Conservation (phyloP, 1,140 invertebrate species). For the Tyrophagus putrescentiae region DNA sequence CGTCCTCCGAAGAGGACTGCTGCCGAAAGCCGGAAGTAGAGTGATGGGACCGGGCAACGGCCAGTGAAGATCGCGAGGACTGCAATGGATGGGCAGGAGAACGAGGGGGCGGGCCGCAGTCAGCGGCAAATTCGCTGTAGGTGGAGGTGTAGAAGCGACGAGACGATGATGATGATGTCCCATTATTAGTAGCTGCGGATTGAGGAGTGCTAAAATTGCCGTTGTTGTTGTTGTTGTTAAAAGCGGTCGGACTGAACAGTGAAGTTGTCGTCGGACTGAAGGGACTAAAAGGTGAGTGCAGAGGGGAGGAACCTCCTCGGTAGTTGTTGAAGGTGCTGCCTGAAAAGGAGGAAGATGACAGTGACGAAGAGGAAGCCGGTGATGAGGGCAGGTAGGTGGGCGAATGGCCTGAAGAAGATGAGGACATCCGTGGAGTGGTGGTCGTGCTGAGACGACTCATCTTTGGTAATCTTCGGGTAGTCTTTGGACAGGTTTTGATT, state of each 20-base stretch:
- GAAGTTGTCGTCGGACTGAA: not conserved
- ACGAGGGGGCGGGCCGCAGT: slow-evolving; percentile 33
- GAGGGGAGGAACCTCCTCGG: not conserved
- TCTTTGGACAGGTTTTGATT: too few species aligned
- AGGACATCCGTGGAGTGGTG: too few species aligned
- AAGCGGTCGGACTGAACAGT: not conserved
- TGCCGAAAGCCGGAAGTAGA: too few species aligned
- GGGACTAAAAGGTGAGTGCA: not conserved
- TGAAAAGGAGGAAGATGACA: not conserved
- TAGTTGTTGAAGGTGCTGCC: not conserved
- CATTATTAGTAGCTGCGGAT: not conserved
- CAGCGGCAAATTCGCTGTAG: slow-evolving; percentile 36
- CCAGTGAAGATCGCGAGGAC: slow-evolving; percentile 23
- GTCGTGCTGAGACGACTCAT: too few species aligned
- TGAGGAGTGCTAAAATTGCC: not conserved
- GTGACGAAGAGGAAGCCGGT: not conserved
- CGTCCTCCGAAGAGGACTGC: too few species aligned
- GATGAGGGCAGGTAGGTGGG: too few species aligned
- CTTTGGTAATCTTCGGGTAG: too few species aligned
- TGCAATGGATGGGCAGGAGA: slow-evolving; percentile 28
- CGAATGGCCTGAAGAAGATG: too few species aligned
- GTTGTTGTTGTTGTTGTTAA: not conserved
- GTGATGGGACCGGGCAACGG: slow-evolving; percentile 4
- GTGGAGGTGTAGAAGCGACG: slow-evolving; percentile 17
- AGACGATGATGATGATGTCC: too few species aligned